phyloP scores from a whole-genome alignment of 35 echinoderm and acorn worm genomes.

The Nesometra sesokonis region DNA sequence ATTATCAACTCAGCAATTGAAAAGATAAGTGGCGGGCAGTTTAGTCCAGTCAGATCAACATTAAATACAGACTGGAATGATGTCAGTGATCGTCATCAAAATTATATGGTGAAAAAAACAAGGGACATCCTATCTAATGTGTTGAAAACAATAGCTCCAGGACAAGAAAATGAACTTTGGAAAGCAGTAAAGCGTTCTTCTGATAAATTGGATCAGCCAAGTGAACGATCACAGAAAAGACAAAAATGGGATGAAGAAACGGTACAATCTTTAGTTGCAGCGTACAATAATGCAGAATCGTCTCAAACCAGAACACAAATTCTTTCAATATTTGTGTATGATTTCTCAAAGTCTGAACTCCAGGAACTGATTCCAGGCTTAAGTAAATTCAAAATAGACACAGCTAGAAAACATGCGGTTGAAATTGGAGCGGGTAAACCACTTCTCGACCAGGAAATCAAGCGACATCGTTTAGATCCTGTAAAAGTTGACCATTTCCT shows the following conservation, averaged over 20 bases:
- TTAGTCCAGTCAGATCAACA: constrained; percentile 10
- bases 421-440: background rate
- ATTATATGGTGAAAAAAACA: background rate
- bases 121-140: background rate
- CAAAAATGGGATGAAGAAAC: constrained; percentile 1
- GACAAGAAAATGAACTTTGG: background rate
- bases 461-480: background rate
- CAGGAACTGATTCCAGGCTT: constrained; percentile 22
- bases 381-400: background rate
- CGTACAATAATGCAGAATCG: constrained; percentile 9
- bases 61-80: constrained; percentile 16
- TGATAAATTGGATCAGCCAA: background rate
- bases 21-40: background rate
- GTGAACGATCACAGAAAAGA: background rate
- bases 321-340: constrained; percentile 16
- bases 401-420: background rate
- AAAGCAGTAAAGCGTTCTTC: background rate
- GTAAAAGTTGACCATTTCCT: constrained; percentile 16
- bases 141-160: background rate
- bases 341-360: constrained; percentile 10
- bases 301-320: constrained; percentile 4
- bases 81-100: background rate
- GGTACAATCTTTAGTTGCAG: background rate
- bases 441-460: background rate
- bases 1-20: background rate